phyloP scores from a whole-genome alignment of 2,888 invertebrate genomes.

The Dynastes maya region DNA sequence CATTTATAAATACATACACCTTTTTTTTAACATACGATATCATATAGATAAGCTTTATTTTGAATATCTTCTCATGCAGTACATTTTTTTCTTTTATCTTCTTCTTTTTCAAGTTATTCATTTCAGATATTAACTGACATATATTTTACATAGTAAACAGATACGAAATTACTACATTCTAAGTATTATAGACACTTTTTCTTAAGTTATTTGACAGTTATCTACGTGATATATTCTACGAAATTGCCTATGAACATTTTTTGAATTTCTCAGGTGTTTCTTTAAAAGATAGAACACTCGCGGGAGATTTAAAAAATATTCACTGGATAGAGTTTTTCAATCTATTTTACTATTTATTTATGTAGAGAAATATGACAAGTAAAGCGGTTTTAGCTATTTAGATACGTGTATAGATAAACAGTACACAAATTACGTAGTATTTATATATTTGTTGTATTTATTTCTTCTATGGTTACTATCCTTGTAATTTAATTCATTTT shows the following conservation, averaged over 20 bases:
- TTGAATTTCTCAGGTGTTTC: too few relatives aligned
- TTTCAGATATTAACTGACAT: neutral
- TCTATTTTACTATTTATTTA: neutral
- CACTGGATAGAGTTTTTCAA: neutral
- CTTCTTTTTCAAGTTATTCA: neutral
- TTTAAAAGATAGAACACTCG: too few relatives aligned
- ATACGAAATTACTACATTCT: neutral
- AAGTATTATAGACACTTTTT: neutral
- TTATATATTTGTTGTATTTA: neutral
- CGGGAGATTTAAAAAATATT: too few relatives aligned
- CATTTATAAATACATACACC: neutral
- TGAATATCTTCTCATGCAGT: slow-evolving; percentile 1
- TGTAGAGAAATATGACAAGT: slow-evolving; percentile 14
- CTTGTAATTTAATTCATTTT: too few relatives aligned
- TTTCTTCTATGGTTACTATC: neutral
- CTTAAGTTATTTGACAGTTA: slow-evolving; percentile 4
- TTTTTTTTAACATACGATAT: too few relatives aligned
- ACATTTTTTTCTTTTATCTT: slow-evolving; percentile 18
- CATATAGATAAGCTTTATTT: slow-evolving; percentile 17
- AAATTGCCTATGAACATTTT: neutral
- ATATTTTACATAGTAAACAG: slow-evolving; percentile 13
- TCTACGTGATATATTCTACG: neutral
- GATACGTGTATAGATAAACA: slow-evolving; percentile 2
- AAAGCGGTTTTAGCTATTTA: slow-evolving; percentile 13
- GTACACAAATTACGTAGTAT: slow-evolving; percentile 1